A percentile compares a stretch with the other conserved stretches of the same genome.
These are phyloP conservation scores for Cyclura pinguis DNA, from an alignment of 2,797 vertebrate genomes.

Conservation along the genomic window DNA sequence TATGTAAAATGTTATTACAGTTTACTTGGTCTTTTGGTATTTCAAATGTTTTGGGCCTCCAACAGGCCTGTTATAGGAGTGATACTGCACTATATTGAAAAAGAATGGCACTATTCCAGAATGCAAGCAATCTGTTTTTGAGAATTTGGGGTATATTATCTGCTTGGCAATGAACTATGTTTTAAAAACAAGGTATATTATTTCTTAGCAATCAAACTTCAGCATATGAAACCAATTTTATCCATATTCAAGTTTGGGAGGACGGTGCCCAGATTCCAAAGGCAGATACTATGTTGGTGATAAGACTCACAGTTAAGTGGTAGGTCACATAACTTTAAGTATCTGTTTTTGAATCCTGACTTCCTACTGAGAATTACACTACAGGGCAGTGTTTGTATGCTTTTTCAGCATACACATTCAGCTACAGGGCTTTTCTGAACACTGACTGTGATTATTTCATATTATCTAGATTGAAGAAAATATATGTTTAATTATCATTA, in stretches of 20 bases:
- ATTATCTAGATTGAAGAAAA: conserved; percentile 58
- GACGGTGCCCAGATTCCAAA: neutral
- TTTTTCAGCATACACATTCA: neutral
- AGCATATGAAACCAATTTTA: conserved; percentile 1
- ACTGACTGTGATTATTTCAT: conserved; percentile 27
- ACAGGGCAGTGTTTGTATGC: too few relatives aligned
- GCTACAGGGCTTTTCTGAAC: neutral
- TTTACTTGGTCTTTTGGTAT: neutral
- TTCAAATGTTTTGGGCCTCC: neutral
- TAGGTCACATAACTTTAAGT: conserved; percentile 39
- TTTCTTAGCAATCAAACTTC: neutral
- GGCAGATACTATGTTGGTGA: neutral
- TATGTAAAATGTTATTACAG: neutral
- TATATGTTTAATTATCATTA: neutral
- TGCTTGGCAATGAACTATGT: neutral
- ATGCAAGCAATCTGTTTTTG: neutral
- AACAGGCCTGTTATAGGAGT: neutral
- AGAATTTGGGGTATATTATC: neutral
- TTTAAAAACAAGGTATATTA: neutral
- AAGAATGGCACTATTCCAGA: neutral
- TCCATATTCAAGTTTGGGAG: conserved; percentile 3
- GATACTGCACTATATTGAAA: neutral
- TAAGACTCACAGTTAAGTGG: conserved; percentile 46
- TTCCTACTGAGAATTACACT: conserved; percentile 20
- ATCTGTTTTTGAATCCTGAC: conserved; percentile 12